Evolutionary conservation across 1,140 invertebrate genomes (phyloP).

Genomic region (Brachionus rotundiformis): DNA sequence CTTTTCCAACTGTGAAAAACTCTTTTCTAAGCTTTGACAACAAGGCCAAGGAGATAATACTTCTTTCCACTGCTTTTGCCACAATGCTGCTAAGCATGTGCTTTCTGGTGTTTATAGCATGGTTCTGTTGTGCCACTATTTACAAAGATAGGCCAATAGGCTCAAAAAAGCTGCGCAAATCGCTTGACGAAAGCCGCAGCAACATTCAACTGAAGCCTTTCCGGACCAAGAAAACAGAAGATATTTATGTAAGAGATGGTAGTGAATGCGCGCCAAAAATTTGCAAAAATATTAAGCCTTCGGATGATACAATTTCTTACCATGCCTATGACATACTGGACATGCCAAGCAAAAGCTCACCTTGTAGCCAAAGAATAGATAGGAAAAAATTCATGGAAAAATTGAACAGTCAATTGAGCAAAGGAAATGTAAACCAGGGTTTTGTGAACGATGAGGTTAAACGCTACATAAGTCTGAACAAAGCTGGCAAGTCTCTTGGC

Average conservation of each 20-base stretch:
- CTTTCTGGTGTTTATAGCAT: constrained; percentile 25
- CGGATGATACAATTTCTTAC: constrained; percentile 14
- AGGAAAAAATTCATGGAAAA: constrained; percentile 30
- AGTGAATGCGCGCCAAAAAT: not conserved
- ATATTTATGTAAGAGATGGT: constrained; percentile 7
- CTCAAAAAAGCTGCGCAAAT: not conserved
- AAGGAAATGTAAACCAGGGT: not conserved
- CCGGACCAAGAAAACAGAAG: not conserved
- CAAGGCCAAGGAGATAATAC: constrained; percentile 40
- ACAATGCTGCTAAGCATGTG: constrained; percentile 34
- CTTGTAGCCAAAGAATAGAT: not conserved
- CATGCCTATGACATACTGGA: constrained; percentile 40
- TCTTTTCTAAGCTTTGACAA: constrained; percentile 3
- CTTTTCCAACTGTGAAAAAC: not conserved
- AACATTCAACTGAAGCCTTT: not conserved
- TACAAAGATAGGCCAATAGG: not conserved
- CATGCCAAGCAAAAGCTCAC: not conserved
- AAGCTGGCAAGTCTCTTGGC: not conserved
- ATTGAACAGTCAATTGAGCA: not conserved
- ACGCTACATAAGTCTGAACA: not conserved
- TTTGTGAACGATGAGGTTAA: not conserved
- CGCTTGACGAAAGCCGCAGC: not conserved
- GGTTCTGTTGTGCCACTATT: constrained; percentile 34
- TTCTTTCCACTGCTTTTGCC: constrained; percentile 34
- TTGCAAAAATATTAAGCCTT: not conserved